Evolutionary conservation across 2,797 vertebrate genomes (phyloP).

Genomic region (Geranospiza caerulescens): DNA sequence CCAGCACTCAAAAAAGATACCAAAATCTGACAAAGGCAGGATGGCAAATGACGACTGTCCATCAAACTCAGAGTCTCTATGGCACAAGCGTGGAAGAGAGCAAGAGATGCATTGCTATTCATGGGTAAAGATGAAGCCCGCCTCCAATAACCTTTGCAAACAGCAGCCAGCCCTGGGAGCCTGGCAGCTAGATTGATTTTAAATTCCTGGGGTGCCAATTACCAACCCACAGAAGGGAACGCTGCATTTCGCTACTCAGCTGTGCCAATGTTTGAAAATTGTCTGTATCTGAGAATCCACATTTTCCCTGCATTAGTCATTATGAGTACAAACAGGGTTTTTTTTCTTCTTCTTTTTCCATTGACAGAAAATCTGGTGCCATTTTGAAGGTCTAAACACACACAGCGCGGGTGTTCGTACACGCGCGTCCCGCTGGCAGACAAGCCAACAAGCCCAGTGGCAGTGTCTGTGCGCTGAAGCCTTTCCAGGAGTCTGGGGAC

Average conservation of each 20-base stretch:
- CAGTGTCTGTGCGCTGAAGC: neutral
- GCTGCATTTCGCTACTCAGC: neutral
- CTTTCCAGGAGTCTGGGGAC: neutral
- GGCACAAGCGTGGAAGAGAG: neutral
- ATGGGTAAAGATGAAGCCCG: neutral
- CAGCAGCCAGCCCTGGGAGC: neutral
- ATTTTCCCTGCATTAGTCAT: neutral
- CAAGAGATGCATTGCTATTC: neutral
- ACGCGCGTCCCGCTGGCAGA: neutral
- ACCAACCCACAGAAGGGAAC: neutral
- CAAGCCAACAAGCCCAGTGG: neutral
- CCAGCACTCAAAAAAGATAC: neutral
- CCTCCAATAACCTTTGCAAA: neutral
- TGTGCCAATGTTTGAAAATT: constrained; percentile 23
- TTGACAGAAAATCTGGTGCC: neutral
- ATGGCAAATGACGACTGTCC: accelerated
- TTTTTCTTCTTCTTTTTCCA: neutral
- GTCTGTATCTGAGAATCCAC: neutral
- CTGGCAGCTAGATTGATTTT: neutral
- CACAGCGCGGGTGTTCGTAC: neutral
- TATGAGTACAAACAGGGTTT: neutral
- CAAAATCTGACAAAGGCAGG: neutral
- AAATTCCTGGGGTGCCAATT: constrained; percentile 24
- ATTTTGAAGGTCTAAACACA: neutral
- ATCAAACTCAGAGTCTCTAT: neutral